These are phyloP conservation scores for Mobula hypostoma DNA, from an alignment of 2,113 vertebrate genomes.

Conservation along the genomic window DNA sequence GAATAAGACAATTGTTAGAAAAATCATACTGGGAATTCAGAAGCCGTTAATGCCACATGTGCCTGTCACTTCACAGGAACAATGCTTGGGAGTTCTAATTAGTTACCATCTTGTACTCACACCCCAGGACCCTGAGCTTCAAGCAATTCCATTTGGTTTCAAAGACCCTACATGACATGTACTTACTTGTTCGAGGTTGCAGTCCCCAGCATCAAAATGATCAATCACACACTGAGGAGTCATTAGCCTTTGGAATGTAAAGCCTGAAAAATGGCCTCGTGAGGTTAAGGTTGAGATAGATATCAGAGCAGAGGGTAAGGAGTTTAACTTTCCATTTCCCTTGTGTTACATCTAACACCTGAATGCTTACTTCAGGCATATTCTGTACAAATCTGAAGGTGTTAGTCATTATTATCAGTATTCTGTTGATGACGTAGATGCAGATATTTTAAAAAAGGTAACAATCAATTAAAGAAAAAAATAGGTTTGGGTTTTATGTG, in stretches of 20 bases:
- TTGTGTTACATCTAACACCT: background rate
- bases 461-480: background rate
- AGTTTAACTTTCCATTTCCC: background rate
- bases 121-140: background rate
- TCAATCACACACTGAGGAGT: background rate
- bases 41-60: background rate
- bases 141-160: background rate
- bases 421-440: background rate
- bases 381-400: background rate
- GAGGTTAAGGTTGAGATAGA: background rate
- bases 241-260: background rate
- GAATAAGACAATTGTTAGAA: background rate
- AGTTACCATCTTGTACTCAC: background rate
- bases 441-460: background rate
- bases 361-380: background rate
- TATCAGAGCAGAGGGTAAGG: background rate
- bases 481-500: background rate
- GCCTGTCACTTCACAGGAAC: background rate
- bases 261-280: background rate
- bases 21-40: background rate
- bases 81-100: background rate
- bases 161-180: too few relatives aligned
- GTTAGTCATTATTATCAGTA: background rate
- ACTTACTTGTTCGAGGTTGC: background rate
- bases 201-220: background rate